Evolutionary conservation across 1,140 invertebrate genomes (phyloP).

Genomic region (Chelonus insularis): DNA sequence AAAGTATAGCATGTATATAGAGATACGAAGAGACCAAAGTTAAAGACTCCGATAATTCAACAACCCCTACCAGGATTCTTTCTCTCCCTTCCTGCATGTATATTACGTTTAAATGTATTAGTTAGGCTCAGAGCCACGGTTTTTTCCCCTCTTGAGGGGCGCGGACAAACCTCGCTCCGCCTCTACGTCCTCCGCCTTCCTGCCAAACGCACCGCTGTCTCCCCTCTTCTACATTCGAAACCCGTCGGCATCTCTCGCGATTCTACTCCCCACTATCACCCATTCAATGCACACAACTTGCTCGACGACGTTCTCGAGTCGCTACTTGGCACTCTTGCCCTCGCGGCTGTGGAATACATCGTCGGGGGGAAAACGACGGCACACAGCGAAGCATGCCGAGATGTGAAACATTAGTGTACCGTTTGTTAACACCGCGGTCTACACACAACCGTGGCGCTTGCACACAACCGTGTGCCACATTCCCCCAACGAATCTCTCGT

Average conservation of each 20-base stretch:
- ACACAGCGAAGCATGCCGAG: conserved; percentile 45
- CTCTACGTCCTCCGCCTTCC: conserved; percentile 44
- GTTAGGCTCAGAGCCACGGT: conserved; percentile 42
- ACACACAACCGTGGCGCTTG: conserved; percentile 42
- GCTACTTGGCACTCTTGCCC: conserved; percentile 53
- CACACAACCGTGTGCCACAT: not conserved
- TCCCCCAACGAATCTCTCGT: not conserved
- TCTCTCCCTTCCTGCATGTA: no score
- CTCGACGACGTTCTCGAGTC: conserved; percentile 19
- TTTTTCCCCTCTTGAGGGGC: conserved; percentile 63
- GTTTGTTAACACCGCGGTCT: conserved; percentile 59
- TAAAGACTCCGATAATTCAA: no score
- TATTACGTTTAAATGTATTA: no score
- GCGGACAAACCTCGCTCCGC: conserved; percentile 58
- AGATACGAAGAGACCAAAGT: no score
- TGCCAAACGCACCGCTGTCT: conserved; percentile 26
- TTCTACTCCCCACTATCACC: conserved; percentile 1
- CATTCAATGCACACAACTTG: not conserved
- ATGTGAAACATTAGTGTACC: conserved; percentile 61
- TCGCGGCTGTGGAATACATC: conserved; percentile 39
- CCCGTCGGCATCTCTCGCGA: not conserved
- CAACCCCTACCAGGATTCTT: no score
- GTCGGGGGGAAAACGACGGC: conserved; percentile 26
- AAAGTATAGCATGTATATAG: conserved; percentile 36
- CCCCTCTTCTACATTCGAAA: conserved; percentile 29